Evolutionary conservation across 2,888 invertebrate species (phyloP), one percentile per base, ranked within the genome.

Genomic region (Rotaria macrura): DNA sequence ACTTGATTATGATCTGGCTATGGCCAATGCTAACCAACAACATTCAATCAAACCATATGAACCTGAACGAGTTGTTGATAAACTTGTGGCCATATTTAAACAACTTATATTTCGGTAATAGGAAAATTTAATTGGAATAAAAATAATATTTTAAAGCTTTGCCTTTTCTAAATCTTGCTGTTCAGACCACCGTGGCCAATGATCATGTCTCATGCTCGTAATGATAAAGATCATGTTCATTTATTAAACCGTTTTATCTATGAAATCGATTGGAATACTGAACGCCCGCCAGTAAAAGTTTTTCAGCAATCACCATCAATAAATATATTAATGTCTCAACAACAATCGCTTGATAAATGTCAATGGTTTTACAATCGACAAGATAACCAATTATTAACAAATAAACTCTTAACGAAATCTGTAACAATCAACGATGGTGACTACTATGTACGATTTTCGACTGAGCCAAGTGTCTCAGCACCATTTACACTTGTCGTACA

Each of bases 151-250:
- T n/a, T n/a, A n/a, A n/a, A n/a, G n/a, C n/a, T n/a, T n/a, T n/a
- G n/a, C n/a, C n/a, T n/a, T n/a, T n/a, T n/a, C n/a, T n/a, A n/a
- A n/a, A n/a, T n/a, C n/a, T n/a, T n/a, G n/a, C n/a, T n/a, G 10
- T 79, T 40, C n/a, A 79, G 79, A 79, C 79, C 79, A 79, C 79
- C 79, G n/a, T 79, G 79, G 79, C 43, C 40, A 43, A 79, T 43
- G 43, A 79, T 79, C 3, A 79, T 79, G 79, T 79, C 79, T 12
- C 79, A 79, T 79, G 23, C 79, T n/a, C 79, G 79, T n/a, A 79
- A 79, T 43, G 79, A 79, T n/a, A 79, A 79, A 79, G 79, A 79
- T 79, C 79, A 79, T 79, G n/a, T 79, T 25, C 43, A 43, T 79
- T 40, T 79, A 79, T 43, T 79, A 43, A 79, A 79, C 40, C 79